A percentile compares a stretch with the other conserved stretches of the same genome.
Evolutionary conservation across 2,797 vertebrate species (phyloP).

Genomic region (Smutsia gigantea): DNA sequence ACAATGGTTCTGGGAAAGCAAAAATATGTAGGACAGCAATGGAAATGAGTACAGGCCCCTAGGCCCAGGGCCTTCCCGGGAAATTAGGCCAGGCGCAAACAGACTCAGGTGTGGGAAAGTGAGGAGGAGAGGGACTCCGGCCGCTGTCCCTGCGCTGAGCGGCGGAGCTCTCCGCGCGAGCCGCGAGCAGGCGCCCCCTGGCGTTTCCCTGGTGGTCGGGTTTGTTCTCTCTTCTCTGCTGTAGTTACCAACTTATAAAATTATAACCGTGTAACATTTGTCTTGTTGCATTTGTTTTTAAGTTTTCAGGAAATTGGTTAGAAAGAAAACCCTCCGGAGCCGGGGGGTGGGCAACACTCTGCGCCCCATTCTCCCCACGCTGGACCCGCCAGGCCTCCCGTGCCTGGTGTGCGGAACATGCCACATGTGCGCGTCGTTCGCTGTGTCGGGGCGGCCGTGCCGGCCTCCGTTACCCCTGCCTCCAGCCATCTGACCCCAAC

Average conservation of each 20-base stretch:
- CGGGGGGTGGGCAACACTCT: rapidly evolving
- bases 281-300: neutral
- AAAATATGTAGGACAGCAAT: neutral
- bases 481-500: too few species aligned
- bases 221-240: neutral
- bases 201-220: neutral
- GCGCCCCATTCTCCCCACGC: too few species aligned
- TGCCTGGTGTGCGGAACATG: too few species aligned
- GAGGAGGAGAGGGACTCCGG: neutral
- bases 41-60: slow-evolving; percentile 42
- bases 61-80: slow-evolving; percentile 15
- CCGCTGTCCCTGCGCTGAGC: too few species aligned
- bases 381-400: too few species aligned
- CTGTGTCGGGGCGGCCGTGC: rapidly evolving
- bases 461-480: neutral
- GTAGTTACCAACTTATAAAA: neutral
- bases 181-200: neutral
- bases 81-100: slow-evolving; percentile 51
- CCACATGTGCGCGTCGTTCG: rapidly evolving
- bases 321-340: neutral
- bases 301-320: neutral
- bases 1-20: neutral
- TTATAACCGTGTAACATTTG: neutral
- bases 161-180: too few species aligned
- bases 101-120: neutral